Conservation (phyloP, 2,797 vertebrate genomes). For the Tokudaia tokunoshimensis region DNA sequence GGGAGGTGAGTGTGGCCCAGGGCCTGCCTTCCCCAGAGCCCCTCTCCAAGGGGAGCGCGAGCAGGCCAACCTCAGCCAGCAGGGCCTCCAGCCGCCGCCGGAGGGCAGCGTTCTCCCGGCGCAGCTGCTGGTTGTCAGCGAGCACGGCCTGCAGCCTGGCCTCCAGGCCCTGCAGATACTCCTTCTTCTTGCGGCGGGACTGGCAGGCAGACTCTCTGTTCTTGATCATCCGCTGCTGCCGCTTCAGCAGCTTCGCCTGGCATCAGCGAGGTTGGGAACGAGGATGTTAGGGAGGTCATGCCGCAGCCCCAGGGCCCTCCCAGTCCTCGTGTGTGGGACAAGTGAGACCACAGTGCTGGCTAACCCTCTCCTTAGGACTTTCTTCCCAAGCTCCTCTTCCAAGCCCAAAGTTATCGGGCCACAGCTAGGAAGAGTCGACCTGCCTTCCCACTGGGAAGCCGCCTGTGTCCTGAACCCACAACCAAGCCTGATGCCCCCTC, state of each 20-base stretch:
- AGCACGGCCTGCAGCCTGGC: slow-evolving; percentile 92
- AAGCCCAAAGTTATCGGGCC: not conserved
- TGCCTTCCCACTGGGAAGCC: not conserved
- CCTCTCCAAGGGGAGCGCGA: not conserved
- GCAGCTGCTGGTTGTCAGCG: slow-evolving; percentile 93
- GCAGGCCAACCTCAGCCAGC: slow-evolving; percentile 73
- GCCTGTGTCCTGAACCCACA: not conserved
- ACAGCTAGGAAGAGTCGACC: not conserved
- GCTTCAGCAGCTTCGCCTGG: slow-evolving; percentile 94
- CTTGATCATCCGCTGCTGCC: slow-evolving; percentile 97
- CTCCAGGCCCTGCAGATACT: slow-evolving; percentile 95
- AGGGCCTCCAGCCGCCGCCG: slow-evolving; percentile 90
- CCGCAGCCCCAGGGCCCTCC: not conserved
- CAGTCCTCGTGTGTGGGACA: not conserved
- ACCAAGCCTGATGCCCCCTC: not conserved
- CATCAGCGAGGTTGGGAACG: not conserved
- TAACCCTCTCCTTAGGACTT: not conserved
- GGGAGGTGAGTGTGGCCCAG: not conserved
- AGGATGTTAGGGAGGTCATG: not conserved
- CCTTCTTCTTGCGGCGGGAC: slow-evolving; percentile 96
- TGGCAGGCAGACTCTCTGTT: slow-evolving; percentile 96
- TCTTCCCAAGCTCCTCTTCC: not conserved
- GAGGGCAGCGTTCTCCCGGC: slow-evolving; percentile 92
- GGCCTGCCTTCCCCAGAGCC: rapidly evolving
- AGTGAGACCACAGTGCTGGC: not conserved